phyloP scores from a whole-genome alignment of 1,140 invertebrate species.

The Lycorma delicatula region DNA sequence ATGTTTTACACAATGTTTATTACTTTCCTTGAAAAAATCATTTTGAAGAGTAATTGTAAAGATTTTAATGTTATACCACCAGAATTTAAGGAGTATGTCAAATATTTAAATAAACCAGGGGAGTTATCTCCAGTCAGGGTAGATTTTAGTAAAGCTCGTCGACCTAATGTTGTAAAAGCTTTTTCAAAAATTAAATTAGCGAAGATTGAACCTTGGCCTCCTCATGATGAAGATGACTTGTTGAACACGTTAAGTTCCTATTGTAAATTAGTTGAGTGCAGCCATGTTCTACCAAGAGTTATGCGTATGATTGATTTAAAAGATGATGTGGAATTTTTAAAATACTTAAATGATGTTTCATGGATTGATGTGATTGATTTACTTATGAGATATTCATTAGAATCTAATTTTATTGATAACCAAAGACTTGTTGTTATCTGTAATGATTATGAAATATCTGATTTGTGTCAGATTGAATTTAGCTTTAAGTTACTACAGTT shows the following conservation, averaged over 20 bases:
- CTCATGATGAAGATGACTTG: not conserved
- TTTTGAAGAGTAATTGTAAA: not conserved
- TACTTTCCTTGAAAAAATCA: not conserved
- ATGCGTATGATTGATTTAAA: constrained; percentile 19
- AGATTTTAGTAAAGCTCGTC: no score
- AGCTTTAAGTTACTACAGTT: no score
- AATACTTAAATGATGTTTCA: constrained; percentile 8
- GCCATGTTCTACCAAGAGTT: constrained; percentile 9
- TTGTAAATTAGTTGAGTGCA: constrained; percentile 5
- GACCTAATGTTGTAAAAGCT: not conserved
- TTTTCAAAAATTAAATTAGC: not conserved
- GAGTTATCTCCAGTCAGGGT: no score
- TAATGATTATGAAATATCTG: constrained; percentile 6
- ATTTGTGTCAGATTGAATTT: no score
- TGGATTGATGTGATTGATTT: constrained; percentile 22
- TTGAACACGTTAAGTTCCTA: constrained; percentile 6
- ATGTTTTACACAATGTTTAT: constrained; percentile 4
- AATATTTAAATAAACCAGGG: no score
- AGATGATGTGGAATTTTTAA: constrained; percentile 1
- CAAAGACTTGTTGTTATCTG: constrained; percentile 7
- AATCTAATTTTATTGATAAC: not conserved
- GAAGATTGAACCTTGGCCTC: no score
- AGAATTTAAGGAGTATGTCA: not conserved
- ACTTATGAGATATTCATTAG: constrained; percentile 9
- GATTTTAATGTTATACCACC: not conserved